Evolutionary conservation across 2,888 invertebrate genomes (phyloP), one percentile per base, ranked within the genome.

Genomic region (Clostera curtula): DNA sequence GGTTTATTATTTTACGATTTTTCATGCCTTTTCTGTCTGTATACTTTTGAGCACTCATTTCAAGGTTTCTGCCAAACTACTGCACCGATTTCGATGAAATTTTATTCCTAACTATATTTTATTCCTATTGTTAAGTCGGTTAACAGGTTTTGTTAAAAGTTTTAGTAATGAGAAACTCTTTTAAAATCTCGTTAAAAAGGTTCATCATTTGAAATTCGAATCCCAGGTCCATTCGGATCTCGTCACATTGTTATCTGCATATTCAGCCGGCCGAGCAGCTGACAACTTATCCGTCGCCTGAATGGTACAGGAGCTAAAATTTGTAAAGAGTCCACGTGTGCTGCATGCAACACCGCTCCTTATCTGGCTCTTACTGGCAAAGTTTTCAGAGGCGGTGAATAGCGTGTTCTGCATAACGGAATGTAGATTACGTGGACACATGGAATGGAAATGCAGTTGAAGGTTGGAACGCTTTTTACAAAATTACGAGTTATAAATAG

Each of bases 261-360:
- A 64, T 67, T 68, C 70, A 65, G 63, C 48, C 62, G 64, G 63
- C 53, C 65, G 66, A 65, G 60, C 66, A 63, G 64, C 43, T 61
- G 50, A 56, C 58, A 80, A 79, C 73, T 82, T 79, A 71, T 68
- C 71, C 73, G 59, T 56, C 44, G 46, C 56, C 51, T 74, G 77
- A 77, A 76, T 74, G 68, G 69, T 68, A 66, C 68, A 71, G 73
- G 75, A 72, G 58, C 54, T 59, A 77, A n/a, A 80, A 75, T 79
- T 79, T 76, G 80, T 76, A 75, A 80, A 77, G 79, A 75, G 76
- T 69, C 53, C 74, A 77, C 77, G 82, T 80, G 80, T 64, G 64
- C 53, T 54, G 77, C 70, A 74, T 80, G 68, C 71, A 70, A 56
- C 62, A 56, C 67, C 61, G 57, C 54, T 59, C 70, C 72, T 79